Evolutionary conservation across 2,888 invertebrate species (phyloP).

Genomic region (Physocephala rufipes): DNA sequence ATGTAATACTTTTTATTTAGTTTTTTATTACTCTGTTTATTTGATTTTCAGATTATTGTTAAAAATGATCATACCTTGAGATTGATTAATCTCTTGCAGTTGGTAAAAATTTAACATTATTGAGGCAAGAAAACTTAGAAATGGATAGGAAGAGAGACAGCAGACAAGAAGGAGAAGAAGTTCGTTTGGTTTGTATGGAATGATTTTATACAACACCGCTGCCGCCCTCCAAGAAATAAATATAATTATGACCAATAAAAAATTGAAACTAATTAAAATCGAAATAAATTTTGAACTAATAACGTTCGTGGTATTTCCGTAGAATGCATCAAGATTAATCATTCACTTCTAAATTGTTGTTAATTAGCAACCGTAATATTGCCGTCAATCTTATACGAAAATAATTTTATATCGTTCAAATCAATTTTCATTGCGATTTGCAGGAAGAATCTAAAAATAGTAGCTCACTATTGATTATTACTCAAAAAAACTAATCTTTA

Average conservation of each 20-base stretch:
- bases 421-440: background rate
- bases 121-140: no score
- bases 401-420: background rate
- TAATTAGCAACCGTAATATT: background rate
- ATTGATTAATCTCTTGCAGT: slow-evolving; percentile 15
- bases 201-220: background rate
- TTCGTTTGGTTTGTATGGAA: background rate
- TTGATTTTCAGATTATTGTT: slow-evolving; percentile 11
- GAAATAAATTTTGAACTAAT: background rate
- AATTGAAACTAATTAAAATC: slow-evolving; percentile 24
- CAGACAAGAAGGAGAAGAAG: no score
- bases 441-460: background rate
- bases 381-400: background rate
- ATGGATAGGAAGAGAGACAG: no score
- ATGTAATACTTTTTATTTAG: background rate
- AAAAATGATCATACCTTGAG: background rate
- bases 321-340: background rate
- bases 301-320: background rate
- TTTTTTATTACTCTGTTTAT: background rate
- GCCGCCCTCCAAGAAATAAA: background rate
- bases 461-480: background rate
- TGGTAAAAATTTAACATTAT: no score
- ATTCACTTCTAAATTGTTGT: background rate
- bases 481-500: background rate
- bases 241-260: background rate